phyloP scores from a whole-genome alignment of 2,113 vertebrate genomes.

The Nymphicus hollandicus region DNA sequence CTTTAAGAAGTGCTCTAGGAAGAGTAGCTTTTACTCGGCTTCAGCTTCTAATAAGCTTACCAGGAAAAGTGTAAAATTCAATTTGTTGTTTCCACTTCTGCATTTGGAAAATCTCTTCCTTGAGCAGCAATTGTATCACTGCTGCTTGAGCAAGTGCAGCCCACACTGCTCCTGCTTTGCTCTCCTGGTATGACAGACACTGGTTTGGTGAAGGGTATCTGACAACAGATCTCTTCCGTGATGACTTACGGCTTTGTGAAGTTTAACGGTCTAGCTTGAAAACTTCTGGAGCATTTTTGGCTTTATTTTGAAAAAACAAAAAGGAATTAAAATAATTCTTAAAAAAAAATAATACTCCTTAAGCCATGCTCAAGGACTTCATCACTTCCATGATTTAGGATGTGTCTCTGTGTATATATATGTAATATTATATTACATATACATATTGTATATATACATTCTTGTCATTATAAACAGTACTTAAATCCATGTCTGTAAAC shows the following conservation, averaged over 20 bases:
- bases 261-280: neutral
- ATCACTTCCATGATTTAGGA: neutral
- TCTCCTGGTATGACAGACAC: neutral
- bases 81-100: neutral
- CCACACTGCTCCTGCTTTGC: neutral
- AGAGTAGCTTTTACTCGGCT: neutral
- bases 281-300: neutral
- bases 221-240: neutral
- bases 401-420: slow-evolving; percentile 21
- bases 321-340: neutral
- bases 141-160: neutral
- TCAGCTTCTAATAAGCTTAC: neutral
- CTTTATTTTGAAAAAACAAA: neutral
- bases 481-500: slow-evolving; percentile 25
- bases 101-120: neutral
- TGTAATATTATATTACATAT: neutral
- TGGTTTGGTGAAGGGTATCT: neutral
- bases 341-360: neutral
- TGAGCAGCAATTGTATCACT: neutral
- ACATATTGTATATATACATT: slow-evolving; percentile 6
- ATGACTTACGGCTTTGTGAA: neutral
- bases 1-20: neutral
- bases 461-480: slow-evolving; percentile 49
- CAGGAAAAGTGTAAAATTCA: neutral
- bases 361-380: neutral